Base-by-base conservation (phyloP, 1,140 invertebrate species). In the Atta colombica region DNA sequence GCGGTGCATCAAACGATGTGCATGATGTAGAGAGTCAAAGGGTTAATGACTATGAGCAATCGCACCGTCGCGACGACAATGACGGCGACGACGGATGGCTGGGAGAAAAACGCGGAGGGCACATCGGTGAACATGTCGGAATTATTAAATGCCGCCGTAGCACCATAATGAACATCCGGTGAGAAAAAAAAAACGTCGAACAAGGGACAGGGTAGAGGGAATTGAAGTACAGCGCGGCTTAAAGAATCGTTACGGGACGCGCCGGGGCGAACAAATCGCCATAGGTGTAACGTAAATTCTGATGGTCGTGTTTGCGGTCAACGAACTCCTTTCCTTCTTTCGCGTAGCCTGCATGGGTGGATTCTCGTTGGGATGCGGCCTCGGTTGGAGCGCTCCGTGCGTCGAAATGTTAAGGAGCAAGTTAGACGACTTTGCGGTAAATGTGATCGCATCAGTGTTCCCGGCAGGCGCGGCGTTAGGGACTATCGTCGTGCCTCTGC, bases 301-400 rank as follows among this genome's bases (percentile, higher is more conserved):
- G 45, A 21, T 77, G 25, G 21, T 39, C 60, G 58, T 65, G 53
- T 87, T 80, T 6, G 68, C 80, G 69, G 71, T 84, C 69, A 84
- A 75, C 25, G 68, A 82, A 74, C 39, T 53, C 16, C 66, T 51
- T 51, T 21, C 55, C 16, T 74, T 77, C 45, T 28, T 53, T 53
- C 61, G 58, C 89, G 45, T 60, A 92, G 92, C 91, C 0, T 88
- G 90, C 75, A 77, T 92, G 85, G 90, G 91, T 63, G 93, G 89
- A 60, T 94, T 94, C 77, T 90, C 90, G 0, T 58, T 94, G 21
- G 94, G 94, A 71, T 94, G 90, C 68, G 91, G 92, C 10, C 84
- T 96, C 49, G 95, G 94, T 2, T 96, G 95, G 94, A 94, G 95
- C 75, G 95, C 96, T 2, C 95, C 96, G 14, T 94, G 91, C 95